Conservation (phyloP, 2,888 invertebrate species). For the Tortricodes alternella region DNA sequence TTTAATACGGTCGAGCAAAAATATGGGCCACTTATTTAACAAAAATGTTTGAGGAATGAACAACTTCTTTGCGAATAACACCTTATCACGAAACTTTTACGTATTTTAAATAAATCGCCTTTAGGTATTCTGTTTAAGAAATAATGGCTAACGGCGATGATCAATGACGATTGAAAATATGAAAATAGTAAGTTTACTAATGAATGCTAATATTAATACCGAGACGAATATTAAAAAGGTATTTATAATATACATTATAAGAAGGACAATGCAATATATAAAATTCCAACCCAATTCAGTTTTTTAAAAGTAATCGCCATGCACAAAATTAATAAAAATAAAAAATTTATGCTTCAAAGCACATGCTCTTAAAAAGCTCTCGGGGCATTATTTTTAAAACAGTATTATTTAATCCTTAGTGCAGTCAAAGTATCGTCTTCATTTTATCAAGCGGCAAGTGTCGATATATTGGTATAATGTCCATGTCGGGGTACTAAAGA, state of each 20-base stretch:
- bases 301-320: conserved; percentile 59
- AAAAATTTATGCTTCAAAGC: conserved; percentile 61
- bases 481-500: conserved; percentile 73
- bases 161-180: no score
- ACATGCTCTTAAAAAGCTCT: conserved; percentile 51
- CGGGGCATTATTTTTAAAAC: conserved; percentile 49
- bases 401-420: conserved; percentile 79
- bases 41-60: no score
- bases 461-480: conserved; percentile 81
- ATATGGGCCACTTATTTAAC: no score
- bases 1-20: no score
- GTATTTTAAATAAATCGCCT: no score
- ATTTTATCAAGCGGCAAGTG: conserved; percentile 77
- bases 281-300: conserved; percentile 4
- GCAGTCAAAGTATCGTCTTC: conserved; percentile 69
- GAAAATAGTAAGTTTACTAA: not conserved
- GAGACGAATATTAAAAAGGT: no score
- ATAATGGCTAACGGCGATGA: no score
- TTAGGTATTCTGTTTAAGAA: no score
- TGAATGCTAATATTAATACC: no score
- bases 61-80: no score
- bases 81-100: no score
- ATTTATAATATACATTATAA: not conserved
- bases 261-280: not conserved
- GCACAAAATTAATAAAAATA: conserved; percentile 61